Evolutionary conservation across 2,113 vertebrate species (phyloP).

Genomic region (Toxotes chatareus): DNA sequence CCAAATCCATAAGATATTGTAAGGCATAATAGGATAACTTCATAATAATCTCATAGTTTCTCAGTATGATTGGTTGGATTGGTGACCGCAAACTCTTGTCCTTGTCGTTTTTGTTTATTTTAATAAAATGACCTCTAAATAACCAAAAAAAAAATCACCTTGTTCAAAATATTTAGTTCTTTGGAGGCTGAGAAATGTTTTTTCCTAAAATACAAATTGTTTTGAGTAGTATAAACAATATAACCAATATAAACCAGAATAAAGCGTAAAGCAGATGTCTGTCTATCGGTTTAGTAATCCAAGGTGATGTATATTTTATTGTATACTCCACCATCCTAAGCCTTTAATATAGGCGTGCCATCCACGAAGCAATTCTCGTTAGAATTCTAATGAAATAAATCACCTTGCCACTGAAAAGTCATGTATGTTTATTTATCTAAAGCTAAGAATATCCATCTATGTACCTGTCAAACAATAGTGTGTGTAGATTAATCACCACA

Average conservation of each 20-base stretch:
- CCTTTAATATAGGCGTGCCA: background rate
- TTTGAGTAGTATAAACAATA: slow-evolving; percentile 20
- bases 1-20: slow-evolving; percentile 46
- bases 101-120: slow-evolving; percentile 15
- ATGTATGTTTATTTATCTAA: slow-evolving; percentile 20
- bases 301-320: background rate
- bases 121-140: slow-evolving; percentile 22
- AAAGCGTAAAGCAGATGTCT: background rate
- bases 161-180: slow-evolving; percentile 10
- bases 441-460: slow-evolving; percentile 34
- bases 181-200: background rate
- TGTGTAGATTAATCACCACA: slow-evolving; percentile 53
- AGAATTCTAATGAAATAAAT: slow-evolving; percentile 5
- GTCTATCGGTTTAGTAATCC: background rate
- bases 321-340: background rate
- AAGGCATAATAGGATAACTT: slow-evolving; percentile 52
- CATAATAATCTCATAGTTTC: slow-evolving; percentile 37
- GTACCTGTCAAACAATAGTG: slow-evolving; percentile 45
- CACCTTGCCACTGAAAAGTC: background rate
- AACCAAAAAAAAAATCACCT: background rate
- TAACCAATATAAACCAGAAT: too few species aligned
- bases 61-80: slow-evolving; percentile 32
- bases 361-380: background rate
- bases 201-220: background rate
- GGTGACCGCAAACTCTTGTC: slow-evolving; percentile 12